Percentiles rank a stretch among this genome's conserved stretches.
Conservation (phyloP, 1,140 invertebrate genomes). For the Aphelenchoides besseyi region DNA sequence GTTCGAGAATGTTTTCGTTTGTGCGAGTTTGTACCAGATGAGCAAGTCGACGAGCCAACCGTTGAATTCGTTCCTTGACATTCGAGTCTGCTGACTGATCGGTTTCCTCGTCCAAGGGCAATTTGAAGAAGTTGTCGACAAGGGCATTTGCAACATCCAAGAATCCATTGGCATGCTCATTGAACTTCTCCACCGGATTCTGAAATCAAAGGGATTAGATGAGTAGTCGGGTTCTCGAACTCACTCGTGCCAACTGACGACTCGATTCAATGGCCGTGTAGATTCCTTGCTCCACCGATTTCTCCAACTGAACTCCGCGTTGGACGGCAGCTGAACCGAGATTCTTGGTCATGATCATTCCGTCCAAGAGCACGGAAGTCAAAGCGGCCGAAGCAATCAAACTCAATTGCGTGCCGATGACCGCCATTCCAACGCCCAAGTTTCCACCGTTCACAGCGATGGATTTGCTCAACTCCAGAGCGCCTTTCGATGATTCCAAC, state of each 20-base stretch:
- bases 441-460: neutral
- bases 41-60: neutral
- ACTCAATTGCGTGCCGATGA: neutral
- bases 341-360: constrained; percentile 18
- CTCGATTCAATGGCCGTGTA: neutral
- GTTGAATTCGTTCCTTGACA: neutral
- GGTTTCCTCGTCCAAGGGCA: constrained; percentile 8
- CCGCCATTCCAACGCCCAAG: neutral
- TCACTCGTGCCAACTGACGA: neutral
- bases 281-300: neutral
- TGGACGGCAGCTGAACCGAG: neutral
- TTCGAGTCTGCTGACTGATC: neutral
- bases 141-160: constrained; percentile 14
- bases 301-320: neutral
- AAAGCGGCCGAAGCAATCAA: constrained; percentile 3
- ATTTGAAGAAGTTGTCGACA: constrained; percentile 7
- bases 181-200: constrained; percentile 2
- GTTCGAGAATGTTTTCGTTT: constrained; percentile 8
- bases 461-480: neutral
- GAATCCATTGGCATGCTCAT: constrained; percentile 6
- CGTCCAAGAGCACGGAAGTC: constrained; percentile 9
- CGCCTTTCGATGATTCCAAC: neutral
- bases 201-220: neutral
- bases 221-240: neutral
- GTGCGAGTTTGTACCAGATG: neutral